Conservation (phyloP, 2,888 invertebrate genomes). For the Nemotelus nigrinus region DNA sequence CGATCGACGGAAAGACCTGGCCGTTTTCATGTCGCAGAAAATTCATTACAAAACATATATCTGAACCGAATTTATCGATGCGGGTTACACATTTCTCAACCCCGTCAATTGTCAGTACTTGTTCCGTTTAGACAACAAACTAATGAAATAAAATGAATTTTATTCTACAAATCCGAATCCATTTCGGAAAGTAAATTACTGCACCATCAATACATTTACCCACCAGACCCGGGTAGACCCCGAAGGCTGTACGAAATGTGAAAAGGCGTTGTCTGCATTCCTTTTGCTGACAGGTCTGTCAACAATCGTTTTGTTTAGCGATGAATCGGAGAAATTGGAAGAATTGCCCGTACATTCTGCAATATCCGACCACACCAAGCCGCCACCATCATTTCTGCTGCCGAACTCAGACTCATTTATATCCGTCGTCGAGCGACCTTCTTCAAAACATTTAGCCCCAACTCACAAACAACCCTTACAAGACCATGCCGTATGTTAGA, state of each 20-base stretch:
- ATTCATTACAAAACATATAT: no score
- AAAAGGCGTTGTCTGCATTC: slow-evolving; percentile 44
- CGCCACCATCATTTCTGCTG: slow-evolving; percentile 34
- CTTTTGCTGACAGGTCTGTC: slow-evolving; percentile 45
- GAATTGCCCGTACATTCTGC: slow-evolving; percentile 41
- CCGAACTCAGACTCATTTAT: slow-evolving; percentile 41
- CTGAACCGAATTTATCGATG: no score
- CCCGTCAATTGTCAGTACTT: no score
- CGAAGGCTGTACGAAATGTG: slow-evolving; percentile 29
- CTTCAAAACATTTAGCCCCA: slow-evolving; percentile 43
- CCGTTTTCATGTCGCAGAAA: no score
- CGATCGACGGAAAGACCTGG: no score
- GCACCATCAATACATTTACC: not conserved
- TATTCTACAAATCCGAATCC: slow-evolving; percentile 12
- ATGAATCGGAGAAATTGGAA: slow-evolving; percentile 32
- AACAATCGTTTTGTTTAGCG: slow-evolving; percentile 44
- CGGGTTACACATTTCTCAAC: no score
- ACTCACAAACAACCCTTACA: slow-evolving; percentile 36
- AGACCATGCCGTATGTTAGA: slow-evolving; percentile 44
- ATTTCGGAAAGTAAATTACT: not conserved
- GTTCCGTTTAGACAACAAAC: not conserved
- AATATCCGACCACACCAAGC: not conserved
- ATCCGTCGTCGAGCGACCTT: slow-evolving; percentile 41
- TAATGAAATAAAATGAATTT: slow-evolving; percentile 40
- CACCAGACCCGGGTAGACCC: not conserved